Evolutionary conservation across 2,888 invertebrate genomes (phyloP), one percentile per base, ranked within the genome.

Genomic region (Hirtodrosophila confusa): DNA sequence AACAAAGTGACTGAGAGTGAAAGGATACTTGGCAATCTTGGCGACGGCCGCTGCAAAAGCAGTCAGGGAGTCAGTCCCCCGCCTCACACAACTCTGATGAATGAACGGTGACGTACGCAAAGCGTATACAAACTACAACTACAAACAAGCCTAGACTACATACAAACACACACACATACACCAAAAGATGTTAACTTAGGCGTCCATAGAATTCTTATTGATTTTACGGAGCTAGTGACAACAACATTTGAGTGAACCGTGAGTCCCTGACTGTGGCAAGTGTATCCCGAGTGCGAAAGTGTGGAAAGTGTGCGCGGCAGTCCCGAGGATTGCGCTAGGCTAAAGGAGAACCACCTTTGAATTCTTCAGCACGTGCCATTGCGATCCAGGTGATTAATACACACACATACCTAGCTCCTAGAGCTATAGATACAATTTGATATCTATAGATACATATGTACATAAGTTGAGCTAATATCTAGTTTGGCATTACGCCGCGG

Each of bases 311-410:
- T 24, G 40, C 41, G 47, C 37, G 40, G 44, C 73, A 78, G 58
- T 67, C 62, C 51, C 7, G 41, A 68, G 75, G 78, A 69, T 75
- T 78, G 72, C 69, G 43, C 63, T 41, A 53, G 58, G 24, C 56
- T 57, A 71, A 65, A 62, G 50, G 29, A 57, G 56, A 61, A n/a
- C 45, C 23, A 69, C 64, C 65, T 84, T 86, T 88, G 82, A 89
- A 90, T 89, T 88, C 89, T 90, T 89, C 90, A 89, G 84, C 86
- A 87, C 86, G 91, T 91, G 91, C 89, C 90, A 91, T 90, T 83
- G 77, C 80, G 88, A 89, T 90, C 90, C 90, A 91, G 90, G 90
- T 91, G 87, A 74, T 66, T 74, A 71, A 51, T 39, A 51, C 7
- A 27, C n/a, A 49, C 10, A 35, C 17, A 17, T 17, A 17, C 17